Conservation (phyloP, 2,797 vertebrate species). For the Catharus ustulatus region DNA sequence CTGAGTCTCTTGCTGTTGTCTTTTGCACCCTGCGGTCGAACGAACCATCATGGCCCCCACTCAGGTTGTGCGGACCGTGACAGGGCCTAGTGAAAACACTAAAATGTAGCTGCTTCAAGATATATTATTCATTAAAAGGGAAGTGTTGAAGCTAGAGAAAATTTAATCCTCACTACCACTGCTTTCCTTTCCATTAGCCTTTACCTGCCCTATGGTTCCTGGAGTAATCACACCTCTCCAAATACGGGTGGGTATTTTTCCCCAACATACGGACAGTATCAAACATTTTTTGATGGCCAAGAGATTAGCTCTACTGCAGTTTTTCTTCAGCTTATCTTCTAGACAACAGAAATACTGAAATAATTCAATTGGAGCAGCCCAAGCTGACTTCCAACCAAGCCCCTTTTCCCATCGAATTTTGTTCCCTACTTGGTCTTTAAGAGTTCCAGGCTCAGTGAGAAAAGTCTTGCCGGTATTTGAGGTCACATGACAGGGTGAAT, state of each 20-base stretch:
- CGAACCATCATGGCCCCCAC: no score
- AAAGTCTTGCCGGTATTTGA: background rate
- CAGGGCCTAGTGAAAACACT: background rate
- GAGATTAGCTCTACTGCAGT: background rate
- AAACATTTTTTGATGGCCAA: background rate
- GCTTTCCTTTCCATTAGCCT: background rate
- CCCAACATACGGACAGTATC: background rate
- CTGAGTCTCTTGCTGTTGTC: no score
- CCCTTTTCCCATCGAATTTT: background rate
- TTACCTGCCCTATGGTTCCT: background rate
- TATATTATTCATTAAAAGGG: background rate
- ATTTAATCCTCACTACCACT: background rate
- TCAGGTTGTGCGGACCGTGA: no score
- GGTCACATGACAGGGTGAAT: background rate
- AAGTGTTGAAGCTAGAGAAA: background rate
- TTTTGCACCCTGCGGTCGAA: no score
- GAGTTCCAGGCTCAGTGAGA: background rate
- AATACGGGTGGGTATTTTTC: accelerated
- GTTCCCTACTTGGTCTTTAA: background rate
- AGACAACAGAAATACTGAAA: background rate
- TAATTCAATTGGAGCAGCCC: background rate
- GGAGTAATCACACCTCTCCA: background rate
- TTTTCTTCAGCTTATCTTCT: background rate
- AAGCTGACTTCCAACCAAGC: background rate
- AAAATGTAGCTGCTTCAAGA: background rate